Evolutionary conservation across 2,797 vertebrate genomes (phyloP).

Genomic region (Oophaga sylvatica): DNA sequence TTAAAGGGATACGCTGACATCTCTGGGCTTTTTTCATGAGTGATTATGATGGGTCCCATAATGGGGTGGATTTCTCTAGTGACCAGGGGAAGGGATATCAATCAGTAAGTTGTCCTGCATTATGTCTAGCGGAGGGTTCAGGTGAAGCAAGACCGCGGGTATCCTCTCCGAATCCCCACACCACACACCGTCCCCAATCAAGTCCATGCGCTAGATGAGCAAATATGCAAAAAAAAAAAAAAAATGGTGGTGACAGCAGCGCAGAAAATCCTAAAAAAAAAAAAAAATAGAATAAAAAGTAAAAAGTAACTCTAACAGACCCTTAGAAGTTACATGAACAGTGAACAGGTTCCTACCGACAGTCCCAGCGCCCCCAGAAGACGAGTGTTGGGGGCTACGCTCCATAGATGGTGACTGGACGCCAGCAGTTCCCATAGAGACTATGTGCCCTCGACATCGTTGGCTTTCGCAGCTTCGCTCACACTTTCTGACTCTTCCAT

Average conservation of each 20-base stretch:
- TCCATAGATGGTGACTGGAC: slow-evolving; percentile 36
- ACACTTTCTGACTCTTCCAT: background rate
- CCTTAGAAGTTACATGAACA: background rate
- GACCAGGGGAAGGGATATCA: background rate
- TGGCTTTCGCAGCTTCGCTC: background rate
- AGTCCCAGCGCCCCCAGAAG: background rate
- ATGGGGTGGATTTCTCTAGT: background rate
- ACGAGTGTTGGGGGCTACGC: background rate
- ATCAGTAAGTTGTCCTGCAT: too few relatives aligned
- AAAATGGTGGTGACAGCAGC: background rate
- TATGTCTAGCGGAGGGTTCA: too few relatives aligned
- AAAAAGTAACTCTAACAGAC: background rate
- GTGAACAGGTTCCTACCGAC: background rate
- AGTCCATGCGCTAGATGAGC: too few relatives aligned
- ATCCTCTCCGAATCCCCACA: too few relatives aligned
- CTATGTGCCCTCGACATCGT: slow-evolving; percentile 27
- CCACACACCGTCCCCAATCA: too few relatives aligned
- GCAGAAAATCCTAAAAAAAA: background rate
- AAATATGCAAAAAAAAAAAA: background rate
- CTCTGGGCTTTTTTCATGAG: accelerated
- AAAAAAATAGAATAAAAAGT: background rate
- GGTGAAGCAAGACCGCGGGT: background rate
- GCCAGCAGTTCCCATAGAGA: slow-evolving; percentile 45
- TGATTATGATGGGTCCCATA: background rate
- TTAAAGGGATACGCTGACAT: background rate